Conservation (phyloP, 2,797 vertebrate genomes). For the Alosa sapidissima region DNA sequence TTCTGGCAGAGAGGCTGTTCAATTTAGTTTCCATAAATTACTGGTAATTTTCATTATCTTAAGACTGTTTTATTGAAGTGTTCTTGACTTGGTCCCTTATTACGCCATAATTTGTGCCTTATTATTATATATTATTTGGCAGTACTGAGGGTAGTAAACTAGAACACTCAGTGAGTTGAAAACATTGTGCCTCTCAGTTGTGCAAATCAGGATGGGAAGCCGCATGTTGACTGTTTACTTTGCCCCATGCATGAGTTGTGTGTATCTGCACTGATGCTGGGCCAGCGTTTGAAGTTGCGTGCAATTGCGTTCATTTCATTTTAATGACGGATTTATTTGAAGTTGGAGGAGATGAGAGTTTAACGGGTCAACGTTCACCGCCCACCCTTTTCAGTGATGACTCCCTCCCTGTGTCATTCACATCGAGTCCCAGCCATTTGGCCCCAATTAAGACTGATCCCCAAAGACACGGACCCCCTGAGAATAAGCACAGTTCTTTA, state of each 20-base stretch:
- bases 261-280: background rate
- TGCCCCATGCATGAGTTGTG: background rate
- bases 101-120: background rate
- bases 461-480: slow-evolving; percentile 27
- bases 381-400: slow-evolving; percentile 47
- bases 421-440: slow-evolving; percentile 45
- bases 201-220: background rate
- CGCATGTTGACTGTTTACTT: background rate
- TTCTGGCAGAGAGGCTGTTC: background rate
- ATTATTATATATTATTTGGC: background rate
- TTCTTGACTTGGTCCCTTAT: background rate
- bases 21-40: background rate
- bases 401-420: slow-evolving; percentile 39
- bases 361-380: slow-evolving; percentile 38
- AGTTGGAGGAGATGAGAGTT: slow-evolving; percentile 36
- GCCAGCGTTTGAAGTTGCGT: background rate
- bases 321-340: slow-evolving; percentile 48
- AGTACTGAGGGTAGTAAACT: background rate
- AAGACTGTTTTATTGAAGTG: background rate
- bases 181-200: background rate
- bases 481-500: background rate
- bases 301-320: background rate
- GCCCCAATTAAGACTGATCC: slow-evolving; percentile 43
- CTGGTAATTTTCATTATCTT: background rate
- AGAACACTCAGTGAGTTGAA: background rate